Percentiles rank a stretch among this genome's conserved stretches.
These are phyloP conservation scores for Lutraria rhynchaena DNA, from an alignment of 1,140 invertebrate genomes.

Conservation along the genomic window DNA sequence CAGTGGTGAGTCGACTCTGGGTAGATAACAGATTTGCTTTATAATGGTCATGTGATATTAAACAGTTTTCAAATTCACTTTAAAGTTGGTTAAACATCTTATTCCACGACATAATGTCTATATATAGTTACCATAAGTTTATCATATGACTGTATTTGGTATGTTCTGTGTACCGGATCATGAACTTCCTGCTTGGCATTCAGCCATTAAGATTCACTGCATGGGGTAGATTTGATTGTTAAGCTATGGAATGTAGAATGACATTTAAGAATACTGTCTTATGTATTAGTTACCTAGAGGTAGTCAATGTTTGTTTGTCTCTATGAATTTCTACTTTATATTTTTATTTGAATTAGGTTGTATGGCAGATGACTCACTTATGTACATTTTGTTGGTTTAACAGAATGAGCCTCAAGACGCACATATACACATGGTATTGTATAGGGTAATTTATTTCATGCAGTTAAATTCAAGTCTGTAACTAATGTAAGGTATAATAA, in stretches of 20 bases:
- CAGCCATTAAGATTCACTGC: neutral
- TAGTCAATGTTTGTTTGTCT: conserved; percentile 13
- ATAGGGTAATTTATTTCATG: neutral
- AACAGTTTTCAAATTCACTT: too few relatives aligned
- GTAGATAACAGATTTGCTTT: too few relatives aligned
- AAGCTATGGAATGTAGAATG: conserved; percentile 18
- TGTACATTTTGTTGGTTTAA: neutral
- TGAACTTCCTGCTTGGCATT: conserved; percentile 37
- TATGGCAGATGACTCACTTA: neutral
- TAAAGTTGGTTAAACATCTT: too few relatives aligned
- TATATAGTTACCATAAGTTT: too few relatives aligned
- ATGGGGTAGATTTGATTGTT: conserved; percentile 24
- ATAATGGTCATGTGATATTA: too few relatives aligned
- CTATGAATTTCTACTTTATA: neutral
- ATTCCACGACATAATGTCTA: too few relatives aligned
- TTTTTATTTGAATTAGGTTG: neutral
- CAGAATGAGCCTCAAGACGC: neutral
- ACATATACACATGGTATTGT: neutral
- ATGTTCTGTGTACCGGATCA: neutral
- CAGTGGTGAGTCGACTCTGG: too few relatives aligned
- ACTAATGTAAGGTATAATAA: neutral
- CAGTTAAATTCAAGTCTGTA: neutral
- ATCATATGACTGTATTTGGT: conserved; percentile 2
- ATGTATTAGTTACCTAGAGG: neutral
- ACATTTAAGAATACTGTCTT: conserved; percentile 18